These are phyloP conservation scores for Drosophila longiperda DNA, from an alignment of 2,888 invertebrate genomes.

Conservation along the genomic window DNA sequence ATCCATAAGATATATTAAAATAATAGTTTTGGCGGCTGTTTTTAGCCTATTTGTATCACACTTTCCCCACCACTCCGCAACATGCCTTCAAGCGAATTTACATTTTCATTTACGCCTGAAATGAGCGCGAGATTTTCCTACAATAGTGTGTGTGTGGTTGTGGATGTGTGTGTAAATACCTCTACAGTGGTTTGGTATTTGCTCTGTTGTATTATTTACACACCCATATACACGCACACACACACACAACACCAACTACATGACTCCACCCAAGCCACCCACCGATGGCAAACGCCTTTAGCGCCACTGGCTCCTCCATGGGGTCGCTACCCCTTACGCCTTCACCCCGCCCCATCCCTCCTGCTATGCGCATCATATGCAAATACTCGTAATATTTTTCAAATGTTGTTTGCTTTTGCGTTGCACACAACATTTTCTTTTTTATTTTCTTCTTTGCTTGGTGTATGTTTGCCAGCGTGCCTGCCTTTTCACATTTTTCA, in stretches of 20 bases:
- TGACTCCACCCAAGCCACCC: conserved; percentile 19
- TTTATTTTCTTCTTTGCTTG: conserved; percentile 4
- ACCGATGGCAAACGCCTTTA: conserved; percentile 44
- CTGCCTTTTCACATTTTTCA: conserved; percentile 77
- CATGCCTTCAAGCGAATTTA: conserved; percentile 65
- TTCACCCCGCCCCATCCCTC: not conserved
- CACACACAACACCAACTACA: conserved; percentile 41
- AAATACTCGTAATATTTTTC: conserved; percentile 80
- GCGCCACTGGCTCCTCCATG: conserved; percentile 48
- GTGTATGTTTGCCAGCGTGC: conserved; percentile 34
- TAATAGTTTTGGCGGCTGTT: conserved; percentile 34
- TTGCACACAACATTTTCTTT: conserved; percentile 56
- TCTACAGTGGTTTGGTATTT: conserved; percentile 49
- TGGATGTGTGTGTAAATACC: conserved; percentile 8
- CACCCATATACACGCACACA: not conserved
- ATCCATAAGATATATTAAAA: conserved; percentile 40
- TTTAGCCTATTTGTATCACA: not conserved
- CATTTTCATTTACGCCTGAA: conserved; percentile 75
- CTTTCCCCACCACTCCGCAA: not conserved
- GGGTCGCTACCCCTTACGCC: conserved; percentile 19
- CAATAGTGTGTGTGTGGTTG: conserved; percentile 19
- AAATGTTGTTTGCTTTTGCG: conserved; percentile 77
- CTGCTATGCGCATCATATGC: conserved; percentile 64
- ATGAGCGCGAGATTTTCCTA: conserved; percentile 66
- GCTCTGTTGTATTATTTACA: conserved; percentile 60